phyloP scores from a whole-genome alignment of 2,797 vertebrate species.

The Sebastes trivittatus region DNA sequence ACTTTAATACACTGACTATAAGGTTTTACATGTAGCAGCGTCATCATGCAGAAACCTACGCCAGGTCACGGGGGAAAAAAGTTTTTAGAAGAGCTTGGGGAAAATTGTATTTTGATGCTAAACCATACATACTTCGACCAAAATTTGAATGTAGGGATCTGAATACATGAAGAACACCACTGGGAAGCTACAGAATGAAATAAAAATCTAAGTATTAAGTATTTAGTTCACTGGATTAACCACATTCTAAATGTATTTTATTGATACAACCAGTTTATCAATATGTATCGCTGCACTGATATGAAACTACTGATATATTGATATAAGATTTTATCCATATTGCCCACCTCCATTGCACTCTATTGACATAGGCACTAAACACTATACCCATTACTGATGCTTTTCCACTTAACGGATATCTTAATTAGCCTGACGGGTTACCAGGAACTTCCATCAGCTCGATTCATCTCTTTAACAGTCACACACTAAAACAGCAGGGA shows the following conservation, averaged over 20 bases:
- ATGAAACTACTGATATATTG: not conserved
- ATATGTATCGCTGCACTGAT: not conserved
- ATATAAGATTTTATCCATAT: constrained; percentile 15
- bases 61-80: no score
- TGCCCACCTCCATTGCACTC: constrained; percentile 49
- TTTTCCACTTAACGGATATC: constrained; percentile 13
- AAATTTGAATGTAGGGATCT: no score
- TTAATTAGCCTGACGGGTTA: constrained; percentile 29
- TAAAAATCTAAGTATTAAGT: no score
- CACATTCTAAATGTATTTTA: not conserved
- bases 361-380: not conserved
- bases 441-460: constrained; percentile 15
- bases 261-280: not conserved
- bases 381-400: constrained; percentile 53
- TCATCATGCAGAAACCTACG: no score
- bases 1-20: rapidly evolving
- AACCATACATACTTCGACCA: no score
- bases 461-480: constrained; percentile 27
- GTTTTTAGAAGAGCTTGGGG: no score
- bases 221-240: not conserved
- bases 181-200: no score
- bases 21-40: no score
- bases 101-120: rapidly evolving
- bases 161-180: no score
- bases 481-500: constrained; percentile 36